These are phyloP conservation scores for Coelogynopora nodosa DNA, from an alignment of 2,888 invertebrate genomes.

Conservation along the genomic window DNA sequence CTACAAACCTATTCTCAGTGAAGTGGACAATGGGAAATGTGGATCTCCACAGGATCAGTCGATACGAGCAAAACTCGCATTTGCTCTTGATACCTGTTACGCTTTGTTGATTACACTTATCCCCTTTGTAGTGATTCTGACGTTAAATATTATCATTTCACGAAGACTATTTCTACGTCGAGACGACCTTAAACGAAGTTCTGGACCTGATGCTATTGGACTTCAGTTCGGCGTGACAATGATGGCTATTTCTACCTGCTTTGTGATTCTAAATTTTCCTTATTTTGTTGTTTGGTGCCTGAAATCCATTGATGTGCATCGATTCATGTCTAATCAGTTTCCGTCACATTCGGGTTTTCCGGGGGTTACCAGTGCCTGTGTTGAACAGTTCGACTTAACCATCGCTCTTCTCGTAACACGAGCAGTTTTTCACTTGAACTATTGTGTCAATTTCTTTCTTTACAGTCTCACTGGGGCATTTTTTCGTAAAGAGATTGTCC, in stretches of 20 bases:
- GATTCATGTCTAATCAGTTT: background rate
- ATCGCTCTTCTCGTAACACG: slow-evolving; percentile 50
- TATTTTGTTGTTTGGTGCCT: slow-evolving; percentile 55
- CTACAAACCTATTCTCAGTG: slow-evolving; percentile 52
- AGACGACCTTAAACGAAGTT: slow-evolving; percentile 48
- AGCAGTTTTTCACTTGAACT: slow-evolving; percentile 56
- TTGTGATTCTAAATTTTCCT: slow-evolving; percentile 55
- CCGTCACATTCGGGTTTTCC: background rate
- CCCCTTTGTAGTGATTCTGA: slow-evolving; percentile 53
- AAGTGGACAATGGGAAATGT: slow-evolving; percentile 20
- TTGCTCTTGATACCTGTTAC: slow-evolving; percentile 53
- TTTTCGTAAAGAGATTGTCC: slow-evolving; percentile 53
- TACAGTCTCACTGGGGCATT: slow-evolving; percentile 56
- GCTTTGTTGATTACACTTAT: slow-evolving; percentile 52
- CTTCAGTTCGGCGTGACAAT: slow-evolving; percentile 57
- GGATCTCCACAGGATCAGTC: slow-evolving; percentile 14
- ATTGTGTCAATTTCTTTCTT: slow-evolving; percentile 57
- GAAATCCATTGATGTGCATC: background rate
- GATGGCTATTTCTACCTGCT: slow-evolving; percentile 56
- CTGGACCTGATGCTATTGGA: slow-evolving; percentile 49
- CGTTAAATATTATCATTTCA: slow-evolving; percentile 53
- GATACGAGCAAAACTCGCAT: slow-evolving; percentile 34
- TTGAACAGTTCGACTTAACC: background rate
- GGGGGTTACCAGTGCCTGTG: background rate
- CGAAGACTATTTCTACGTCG: slow-evolving; percentile 49